Conservation (phyloP, 2,113 vertebrate genomes). For the Saguinus midas region DNA sequence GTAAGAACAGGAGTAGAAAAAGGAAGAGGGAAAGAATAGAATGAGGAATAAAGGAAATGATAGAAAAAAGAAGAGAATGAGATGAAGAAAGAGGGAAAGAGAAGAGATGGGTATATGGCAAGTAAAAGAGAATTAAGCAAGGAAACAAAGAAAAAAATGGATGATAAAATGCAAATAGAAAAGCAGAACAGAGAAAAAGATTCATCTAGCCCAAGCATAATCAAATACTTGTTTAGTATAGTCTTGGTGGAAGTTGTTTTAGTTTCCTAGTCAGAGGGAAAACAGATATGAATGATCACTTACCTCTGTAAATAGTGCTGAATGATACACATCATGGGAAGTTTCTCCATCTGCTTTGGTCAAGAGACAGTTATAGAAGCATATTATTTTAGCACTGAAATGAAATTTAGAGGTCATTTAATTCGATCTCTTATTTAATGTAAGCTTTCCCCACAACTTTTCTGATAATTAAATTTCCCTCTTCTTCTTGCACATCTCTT, state of each 20-base stretch:
- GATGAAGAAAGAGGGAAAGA: not conserved
- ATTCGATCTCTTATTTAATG: not conserved
- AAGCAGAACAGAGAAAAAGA: not conserved
- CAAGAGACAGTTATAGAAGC: not conserved
- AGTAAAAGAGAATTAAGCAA: not conserved
- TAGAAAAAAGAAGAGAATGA: not conserved
- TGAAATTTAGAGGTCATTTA: not conserved
- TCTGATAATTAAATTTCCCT: not conserved
- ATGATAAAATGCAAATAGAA: not conserved
- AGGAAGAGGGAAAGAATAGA: not conserved
- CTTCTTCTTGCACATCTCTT: not conserved
- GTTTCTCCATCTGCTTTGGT: not conserved
- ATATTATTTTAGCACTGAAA: not conserved
- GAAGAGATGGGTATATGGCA: fast-evolving
- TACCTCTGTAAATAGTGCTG: not conserved
- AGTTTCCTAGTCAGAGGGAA: not conserved
- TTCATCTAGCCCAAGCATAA: not conserved
- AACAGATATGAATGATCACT: not conserved
- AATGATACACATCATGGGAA: no score
- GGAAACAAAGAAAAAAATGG: not conserved
- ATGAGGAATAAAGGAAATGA: not conserved
- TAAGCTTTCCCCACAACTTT: not conserved
- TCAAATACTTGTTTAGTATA: not conserved
- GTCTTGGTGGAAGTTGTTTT: not conserved
- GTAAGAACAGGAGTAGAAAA: not conserved